Conservation (phyloP, 2,888 invertebrate species). For the Autographa gamma region DNA sequence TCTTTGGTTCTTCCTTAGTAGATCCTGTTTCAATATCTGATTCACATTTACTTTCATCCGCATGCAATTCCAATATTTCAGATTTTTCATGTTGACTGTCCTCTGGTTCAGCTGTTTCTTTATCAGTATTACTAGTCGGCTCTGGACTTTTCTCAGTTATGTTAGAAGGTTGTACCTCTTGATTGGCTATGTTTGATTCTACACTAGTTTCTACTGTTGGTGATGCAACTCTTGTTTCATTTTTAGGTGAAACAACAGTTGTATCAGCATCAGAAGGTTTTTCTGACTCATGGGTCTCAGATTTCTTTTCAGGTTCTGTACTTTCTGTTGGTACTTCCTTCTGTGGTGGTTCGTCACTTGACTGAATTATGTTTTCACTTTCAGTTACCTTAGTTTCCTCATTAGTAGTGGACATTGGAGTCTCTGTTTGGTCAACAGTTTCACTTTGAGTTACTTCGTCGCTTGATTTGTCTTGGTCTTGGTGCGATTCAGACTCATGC, state of each 20-base stretch:
- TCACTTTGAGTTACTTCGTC: conserved; percentile 70
- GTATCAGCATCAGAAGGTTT: conserved; percentile 71
- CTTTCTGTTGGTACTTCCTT: neutral
- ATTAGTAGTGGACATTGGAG: conserved; percentile 74
- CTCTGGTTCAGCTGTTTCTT: conserved; percentile 56
- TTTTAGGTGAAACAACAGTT: conserved; percentile 76
- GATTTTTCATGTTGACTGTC: conserved; percentile 76
- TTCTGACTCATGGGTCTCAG: conserved; percentile 47
- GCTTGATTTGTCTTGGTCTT: conserved; percentile 55
- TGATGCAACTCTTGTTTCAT: conserved; percentile 69
- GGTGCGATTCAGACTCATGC: conserved; percentile 58
- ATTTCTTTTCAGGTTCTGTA: conserved; percentile 21
- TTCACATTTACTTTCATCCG: conserved; percentile 78
- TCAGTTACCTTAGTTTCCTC: conserved; percentile 67
- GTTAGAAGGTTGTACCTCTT: conserved; percentile 50
- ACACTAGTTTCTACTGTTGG: conserved; percentile 51
- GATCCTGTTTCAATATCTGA: conserved; percentile 71
- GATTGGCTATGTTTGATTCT: conserved; percentile 34
- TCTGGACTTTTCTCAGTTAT: conserved; percentile 44
- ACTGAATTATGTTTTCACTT: conserved; percentile 47
- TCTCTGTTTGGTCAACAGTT: conserved; percentile 50
- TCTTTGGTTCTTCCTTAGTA: conserved; percentile 59
- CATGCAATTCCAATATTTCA: conserved; percentile 79
- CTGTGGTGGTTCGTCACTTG: conserved; percentile 45
- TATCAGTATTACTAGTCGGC: conserved; percentile 54